A percentile compares a stretch with the other conserved stretches of the same genome.
Conservation (phyloP, 2,797 vertebrate species). For the Dryobates pubescens region DNA sequence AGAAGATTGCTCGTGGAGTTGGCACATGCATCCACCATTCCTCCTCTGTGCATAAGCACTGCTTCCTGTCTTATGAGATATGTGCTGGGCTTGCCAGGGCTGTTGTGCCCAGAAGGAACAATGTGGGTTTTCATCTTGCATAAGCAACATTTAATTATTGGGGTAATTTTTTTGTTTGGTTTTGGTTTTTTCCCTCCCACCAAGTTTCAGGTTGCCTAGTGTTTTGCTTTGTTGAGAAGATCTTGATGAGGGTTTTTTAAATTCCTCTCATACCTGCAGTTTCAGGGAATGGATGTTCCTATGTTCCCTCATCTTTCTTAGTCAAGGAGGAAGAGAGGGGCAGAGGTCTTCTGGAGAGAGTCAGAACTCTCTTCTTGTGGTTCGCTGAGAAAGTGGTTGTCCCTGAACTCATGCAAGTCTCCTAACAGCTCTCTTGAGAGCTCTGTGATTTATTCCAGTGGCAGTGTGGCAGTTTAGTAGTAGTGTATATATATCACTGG, state of each 20-base stretch:
- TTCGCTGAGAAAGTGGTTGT: not conserved
- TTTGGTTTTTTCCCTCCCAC: not conserved
- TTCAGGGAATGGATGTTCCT: not conserved
- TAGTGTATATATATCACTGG: not conserved
- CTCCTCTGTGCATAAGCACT: not conserved
- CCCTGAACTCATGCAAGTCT: not conserved
- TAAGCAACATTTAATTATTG: slow-evolving; percentile 56
- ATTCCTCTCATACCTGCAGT: slow-evolving; percentile 42
- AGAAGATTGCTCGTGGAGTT: not conserved
- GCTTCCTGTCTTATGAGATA: slow-evolving; percentile 55
- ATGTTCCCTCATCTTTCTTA: not conserved
- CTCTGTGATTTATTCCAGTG: not conserved
- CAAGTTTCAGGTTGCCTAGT: slow-evolving; percentile 1
- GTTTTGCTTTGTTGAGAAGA: slow-evolving; percentile 15
- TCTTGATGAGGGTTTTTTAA: slow-evolving; percentile 39
- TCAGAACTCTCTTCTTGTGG: not conserved
- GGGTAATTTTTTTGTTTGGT: not conserved
- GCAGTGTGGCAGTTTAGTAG: not conserved
- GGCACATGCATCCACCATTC: not conserved
- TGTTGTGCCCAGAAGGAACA: slow-evolving; percentile 63
- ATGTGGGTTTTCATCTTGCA: slow-evolving; percentile 28
- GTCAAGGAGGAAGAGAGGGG: not conserved
- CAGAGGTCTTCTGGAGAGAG: not conserved
- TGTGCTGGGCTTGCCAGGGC: slow-evolving; percentile 34
- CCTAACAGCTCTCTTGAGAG: not conserved